Percentiles rank a stretch among this genome's conserved stretches.
Evolutionary conservation across 2,113 vertebrate species (phyloP).

Genomic region (Leucosticte australis): DNA sequence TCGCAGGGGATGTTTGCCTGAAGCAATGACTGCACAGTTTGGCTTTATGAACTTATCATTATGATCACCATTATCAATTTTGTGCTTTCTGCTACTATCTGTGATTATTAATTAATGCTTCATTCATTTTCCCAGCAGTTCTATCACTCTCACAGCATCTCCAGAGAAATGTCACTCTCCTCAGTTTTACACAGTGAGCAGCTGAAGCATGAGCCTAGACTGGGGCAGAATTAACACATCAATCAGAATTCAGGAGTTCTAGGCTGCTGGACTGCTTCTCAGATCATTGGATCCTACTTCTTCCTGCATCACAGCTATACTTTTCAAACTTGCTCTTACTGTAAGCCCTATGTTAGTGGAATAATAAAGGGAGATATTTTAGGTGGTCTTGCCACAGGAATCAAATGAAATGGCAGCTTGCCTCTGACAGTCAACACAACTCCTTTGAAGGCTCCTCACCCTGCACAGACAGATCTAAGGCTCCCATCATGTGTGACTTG

Average conservation of each 20-base stretch:
- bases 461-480: background rate
- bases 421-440: background rate
- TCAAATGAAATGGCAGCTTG: background rate
- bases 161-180: background rate
- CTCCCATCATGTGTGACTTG: background rate
- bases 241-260: background rate
- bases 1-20: background rate
- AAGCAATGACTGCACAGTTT: background rate
- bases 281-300: background rate
- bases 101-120: conserved; percentile 28
- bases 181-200: background rate
- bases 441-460: background rate
- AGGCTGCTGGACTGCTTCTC: background rate
- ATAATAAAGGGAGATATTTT: background rate
- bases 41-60: background rate
- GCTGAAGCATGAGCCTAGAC: background rate
- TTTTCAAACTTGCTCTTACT: background rate
- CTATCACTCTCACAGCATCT: background rate
- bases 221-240: background rate
- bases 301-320: background rate
- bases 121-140: background rate
- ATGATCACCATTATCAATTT: background rate
- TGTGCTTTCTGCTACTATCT: background rate
- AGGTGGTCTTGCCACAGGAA: background rate
- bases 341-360: background rate